A percentile compares a stretch with the other conserved stretches of the same genome.
Evolutionary conservation across 35 echinoderm and acorn worm species (phyloP).

Genomic region (Ophioderma brevispina): DNA sequence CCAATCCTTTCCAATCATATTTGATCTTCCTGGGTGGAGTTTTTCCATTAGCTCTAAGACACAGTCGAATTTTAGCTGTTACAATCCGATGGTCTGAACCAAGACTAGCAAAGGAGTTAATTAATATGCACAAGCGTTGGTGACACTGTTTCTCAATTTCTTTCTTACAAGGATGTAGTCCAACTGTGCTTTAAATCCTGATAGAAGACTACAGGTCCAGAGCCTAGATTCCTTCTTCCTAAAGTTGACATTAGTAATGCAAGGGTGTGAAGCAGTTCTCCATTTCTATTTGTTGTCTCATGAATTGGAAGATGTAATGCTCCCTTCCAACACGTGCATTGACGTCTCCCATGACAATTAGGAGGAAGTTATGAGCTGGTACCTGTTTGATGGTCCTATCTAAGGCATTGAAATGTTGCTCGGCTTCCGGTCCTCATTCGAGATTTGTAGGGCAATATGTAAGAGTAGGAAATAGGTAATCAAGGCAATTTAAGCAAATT

Average conservation of each 20-base stretch:
- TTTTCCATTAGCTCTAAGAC: neutral
- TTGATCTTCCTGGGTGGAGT: neutral
- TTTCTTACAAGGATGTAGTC: neutral
- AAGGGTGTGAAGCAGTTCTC: neutral
- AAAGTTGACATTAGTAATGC: neutral
- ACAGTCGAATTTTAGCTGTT: neutral
- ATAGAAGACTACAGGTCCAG: neutral
- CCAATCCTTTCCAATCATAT: neutral
- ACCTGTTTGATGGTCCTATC: neutral
- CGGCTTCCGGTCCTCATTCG: too few species aligned
- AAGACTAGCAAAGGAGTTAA: neutral
- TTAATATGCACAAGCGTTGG: neutral
- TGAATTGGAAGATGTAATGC: neutral
- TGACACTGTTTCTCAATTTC: neutral
- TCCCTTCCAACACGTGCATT: neutral
- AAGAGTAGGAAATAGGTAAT: too few species aligned
- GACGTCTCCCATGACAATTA: neutral
- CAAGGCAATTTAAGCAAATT: too few species aligned
- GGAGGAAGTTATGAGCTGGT: neutral
- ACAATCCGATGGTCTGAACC: neutral
- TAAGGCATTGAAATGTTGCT: neutral
- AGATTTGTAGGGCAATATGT: too few species aligned
- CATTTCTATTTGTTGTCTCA: neutral
- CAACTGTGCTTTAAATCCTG: neutral
- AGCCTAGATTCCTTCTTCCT: neutral